phyloP scores from a whole-genome alignment of 2,113 vertebrate genomes.

The Platanista minor region DNA sequence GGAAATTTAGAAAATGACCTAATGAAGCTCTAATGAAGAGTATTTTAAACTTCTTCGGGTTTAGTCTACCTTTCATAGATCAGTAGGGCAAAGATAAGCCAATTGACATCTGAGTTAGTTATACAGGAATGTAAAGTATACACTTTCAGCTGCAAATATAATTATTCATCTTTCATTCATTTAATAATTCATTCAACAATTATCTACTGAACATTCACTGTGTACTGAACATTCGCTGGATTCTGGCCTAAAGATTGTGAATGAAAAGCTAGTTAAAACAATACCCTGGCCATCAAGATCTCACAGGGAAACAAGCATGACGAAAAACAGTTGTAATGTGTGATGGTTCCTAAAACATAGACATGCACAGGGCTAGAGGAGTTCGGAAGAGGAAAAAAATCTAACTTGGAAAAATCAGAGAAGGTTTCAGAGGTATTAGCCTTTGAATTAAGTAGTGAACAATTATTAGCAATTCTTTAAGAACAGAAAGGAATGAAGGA shows the following conservation, averaged over 20 bases:
- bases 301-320: background rate
- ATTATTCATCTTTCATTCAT: background rate
- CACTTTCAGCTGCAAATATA: background rate
- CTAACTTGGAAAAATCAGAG: background rate
- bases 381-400: background rate
- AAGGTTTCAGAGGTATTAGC: background rate
- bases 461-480: background rate
- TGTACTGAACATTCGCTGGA: background rate
- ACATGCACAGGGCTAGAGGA: background rate
- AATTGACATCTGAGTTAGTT: background rate
- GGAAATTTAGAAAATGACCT: background rate
- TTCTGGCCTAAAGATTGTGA: background rate
- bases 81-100: background rate
- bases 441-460: background rate
- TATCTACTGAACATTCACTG: background rate
- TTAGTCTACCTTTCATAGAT: background rate
- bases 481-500: background rate
- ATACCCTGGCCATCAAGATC: background rate
- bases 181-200: background rate
- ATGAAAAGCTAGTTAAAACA: background rate
- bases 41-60: background rate
- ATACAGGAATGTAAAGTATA: background rate
- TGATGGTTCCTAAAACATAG: background rate
- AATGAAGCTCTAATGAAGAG: background rate
- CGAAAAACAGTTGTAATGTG: background rate